phyloP scores from a whole-genome alignment of 2,113 vertebrate genomes.

The Epinephelus moara region DNA sequence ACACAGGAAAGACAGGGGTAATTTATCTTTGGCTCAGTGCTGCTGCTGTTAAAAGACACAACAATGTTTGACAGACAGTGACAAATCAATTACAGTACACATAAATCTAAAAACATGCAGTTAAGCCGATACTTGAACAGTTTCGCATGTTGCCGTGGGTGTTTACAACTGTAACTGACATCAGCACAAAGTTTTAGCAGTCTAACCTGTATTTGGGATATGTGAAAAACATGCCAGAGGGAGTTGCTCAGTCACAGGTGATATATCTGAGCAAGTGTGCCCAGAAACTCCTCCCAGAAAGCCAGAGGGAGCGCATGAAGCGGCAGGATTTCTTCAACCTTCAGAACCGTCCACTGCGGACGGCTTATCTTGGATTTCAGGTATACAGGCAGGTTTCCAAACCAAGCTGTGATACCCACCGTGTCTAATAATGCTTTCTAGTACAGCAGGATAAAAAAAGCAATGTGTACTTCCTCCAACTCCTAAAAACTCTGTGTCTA shows the following conservation, averaged over 20 bases:
- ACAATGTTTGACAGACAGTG: neutral
- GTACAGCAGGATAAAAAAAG: constrained; percentile 53
- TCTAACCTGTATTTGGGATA: neutral
- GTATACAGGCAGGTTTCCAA: constrained; percentile 41
- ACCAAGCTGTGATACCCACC: constrained; percentile 57
- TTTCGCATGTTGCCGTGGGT: neutral
- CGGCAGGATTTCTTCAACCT: constrained; percentile 25
- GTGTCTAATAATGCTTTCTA: constrained; percentile 54
- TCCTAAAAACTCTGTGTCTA: constrained; percentile 38
- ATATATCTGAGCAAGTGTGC: neutral
- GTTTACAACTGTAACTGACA: constrained; percentile 1
- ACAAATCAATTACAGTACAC: neutral
- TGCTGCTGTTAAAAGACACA: neutral
- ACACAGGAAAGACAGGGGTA: neutral
- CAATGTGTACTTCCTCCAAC: constrained; percentile 37
- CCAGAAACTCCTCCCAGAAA: constrained; percentile 21
- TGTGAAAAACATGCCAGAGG: neutral
- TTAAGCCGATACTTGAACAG: neutral
- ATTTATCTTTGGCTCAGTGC: neutral
- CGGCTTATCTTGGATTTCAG: constrained; percentile 37
- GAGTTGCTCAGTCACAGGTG: constrained; percentile 10
- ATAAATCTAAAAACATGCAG: neutral
- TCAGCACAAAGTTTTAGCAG: neutral
- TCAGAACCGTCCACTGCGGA: constrained; percentile 25
- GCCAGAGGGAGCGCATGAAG: constrained; percentile 17